Conservation (phyloP, 2,113 vertebrate species). For the Talpa occidentalis region DNA sequence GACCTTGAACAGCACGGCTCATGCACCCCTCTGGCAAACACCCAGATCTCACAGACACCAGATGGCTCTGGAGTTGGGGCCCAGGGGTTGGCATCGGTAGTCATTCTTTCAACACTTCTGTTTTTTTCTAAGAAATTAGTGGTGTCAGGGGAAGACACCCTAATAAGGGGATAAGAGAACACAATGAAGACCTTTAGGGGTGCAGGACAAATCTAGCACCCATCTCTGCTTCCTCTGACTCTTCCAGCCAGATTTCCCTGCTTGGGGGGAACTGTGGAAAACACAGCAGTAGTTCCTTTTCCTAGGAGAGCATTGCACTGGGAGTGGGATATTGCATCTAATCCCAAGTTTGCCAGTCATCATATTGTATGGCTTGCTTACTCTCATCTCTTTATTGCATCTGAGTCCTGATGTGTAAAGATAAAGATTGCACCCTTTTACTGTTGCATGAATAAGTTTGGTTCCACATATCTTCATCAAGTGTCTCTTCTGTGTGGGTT, state of each 20-base stretch:
- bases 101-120: neutral
- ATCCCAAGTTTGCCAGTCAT: neutral
- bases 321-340: fast-evolving
- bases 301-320: neutral
- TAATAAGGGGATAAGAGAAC: neutral
- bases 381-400: neutral
- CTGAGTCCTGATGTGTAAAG: neutral
- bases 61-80: neutral
- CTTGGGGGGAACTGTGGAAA: neutral
- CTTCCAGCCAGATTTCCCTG: neutral
- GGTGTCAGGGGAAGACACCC: neutral
- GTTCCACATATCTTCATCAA: neutral
- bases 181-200: neutral
- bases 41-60: neutral
- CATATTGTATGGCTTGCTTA: neutral
- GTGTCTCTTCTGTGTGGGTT: neutral
- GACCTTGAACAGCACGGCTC: neutral
- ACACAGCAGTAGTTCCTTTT: neutral
- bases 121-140: neutral
- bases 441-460: neutral
- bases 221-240: neutral
- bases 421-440: neutral
- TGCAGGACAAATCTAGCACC: neutral
- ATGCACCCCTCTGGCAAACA: neutral
- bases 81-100: neutral